Evolutionary conservation across 2,797 vertebrate species (phyloP), one percentile per base, ranked within the genome.

Genomic region (Falco peregrinus): DNA sequence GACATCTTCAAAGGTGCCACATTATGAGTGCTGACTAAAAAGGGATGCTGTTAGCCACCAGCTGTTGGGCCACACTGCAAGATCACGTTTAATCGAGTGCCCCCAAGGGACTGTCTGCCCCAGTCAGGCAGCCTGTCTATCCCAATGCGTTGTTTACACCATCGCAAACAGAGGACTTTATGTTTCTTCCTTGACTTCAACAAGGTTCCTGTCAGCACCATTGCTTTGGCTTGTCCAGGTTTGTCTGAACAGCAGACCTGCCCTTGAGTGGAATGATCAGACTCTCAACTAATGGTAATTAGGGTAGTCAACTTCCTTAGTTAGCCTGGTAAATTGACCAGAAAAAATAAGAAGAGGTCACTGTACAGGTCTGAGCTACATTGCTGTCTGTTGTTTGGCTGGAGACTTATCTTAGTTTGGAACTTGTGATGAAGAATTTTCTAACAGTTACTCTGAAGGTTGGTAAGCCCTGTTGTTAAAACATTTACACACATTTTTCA

Each of bases 21-120:
- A 37, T 1, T 39, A 9, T 1, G 25, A 35, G 37, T 1, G 28
- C 25, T 9, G 63, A 25, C 14, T n/a, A 5, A 48, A 48, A 19
- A 17, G 14, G 11, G 7, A 4, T 7, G 43, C 43, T 50, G 22
- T 26, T n/a, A 57, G 64, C 47, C 13, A 3, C 39, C 12, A 4
- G 35, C 8, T 20, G 7, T n/a, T 6, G 3, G n/a, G 22, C 53
- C 54, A 31, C 33, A 2, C 31, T 29, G 59, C 5, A 3, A 20
- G 13, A 11, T 41, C 16, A 0, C 2, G 10, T 12, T 33, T 26
- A 33, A 48, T 8, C 6, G 1, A 12, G 37, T 1, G 7, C 12
- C 24, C 14, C 3, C 14, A 0, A 11, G 63, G 48, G 15, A 5
- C 6, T 26, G 5, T 1, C 8, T 11, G 25, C 33, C 45, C 10